Conservation (phyloP, 2,113 vertebrate genomes). For the Eidolon helvum region DNA sequence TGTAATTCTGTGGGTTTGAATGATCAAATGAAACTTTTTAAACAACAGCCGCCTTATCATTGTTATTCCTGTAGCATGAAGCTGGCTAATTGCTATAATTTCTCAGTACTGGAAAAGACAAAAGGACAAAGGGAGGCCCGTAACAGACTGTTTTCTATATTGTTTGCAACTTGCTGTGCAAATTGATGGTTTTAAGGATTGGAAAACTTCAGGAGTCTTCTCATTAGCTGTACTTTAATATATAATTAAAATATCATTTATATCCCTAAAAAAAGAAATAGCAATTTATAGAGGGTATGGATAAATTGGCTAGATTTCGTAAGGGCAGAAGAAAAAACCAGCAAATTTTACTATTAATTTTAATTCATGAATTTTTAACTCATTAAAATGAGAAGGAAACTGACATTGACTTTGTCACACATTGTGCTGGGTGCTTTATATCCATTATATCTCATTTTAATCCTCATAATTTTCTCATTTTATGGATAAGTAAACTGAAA, state of each 20-base stretch:
- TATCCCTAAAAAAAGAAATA: slow-evolving; percentile 42
- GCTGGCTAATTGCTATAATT: slow-evolving; percentile 39
- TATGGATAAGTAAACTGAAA: slow-evolving; percentile 14
- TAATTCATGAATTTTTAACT: slow-evolving; percentile 31
- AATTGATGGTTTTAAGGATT: slow-evolving; percentile 56
- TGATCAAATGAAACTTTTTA: not conserved
- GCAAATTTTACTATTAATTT: not conserved
- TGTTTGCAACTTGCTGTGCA: slow-evolving; percentile 50
- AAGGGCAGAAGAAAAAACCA: not conserved
- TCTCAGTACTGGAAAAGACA: not conserved
- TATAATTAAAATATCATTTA: slow-evolving; percentile 58
- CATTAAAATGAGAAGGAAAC: not conserved
- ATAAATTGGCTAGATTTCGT: slow-evolving; percentile 13
- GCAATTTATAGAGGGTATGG: not conserved
- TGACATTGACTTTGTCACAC: not conserved
- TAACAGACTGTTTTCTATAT: slow-evolving; percentile 33
- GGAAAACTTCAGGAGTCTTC: slow-evolving; percentile 47
- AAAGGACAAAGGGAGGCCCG: not conserved
- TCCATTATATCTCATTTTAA: not conserved
- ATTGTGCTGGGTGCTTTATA: not conserved
- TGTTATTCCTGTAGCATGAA: not conserved
- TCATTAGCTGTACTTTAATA: slow-evolving; percentile 41
- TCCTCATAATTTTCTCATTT: not conserved
- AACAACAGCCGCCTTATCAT: not conserved
- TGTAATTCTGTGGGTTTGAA: not conserved